phyloP scores from a whole-genome alignment of 2,797 vertebrate genomes.

The Gallinago solitaria region DNA sequence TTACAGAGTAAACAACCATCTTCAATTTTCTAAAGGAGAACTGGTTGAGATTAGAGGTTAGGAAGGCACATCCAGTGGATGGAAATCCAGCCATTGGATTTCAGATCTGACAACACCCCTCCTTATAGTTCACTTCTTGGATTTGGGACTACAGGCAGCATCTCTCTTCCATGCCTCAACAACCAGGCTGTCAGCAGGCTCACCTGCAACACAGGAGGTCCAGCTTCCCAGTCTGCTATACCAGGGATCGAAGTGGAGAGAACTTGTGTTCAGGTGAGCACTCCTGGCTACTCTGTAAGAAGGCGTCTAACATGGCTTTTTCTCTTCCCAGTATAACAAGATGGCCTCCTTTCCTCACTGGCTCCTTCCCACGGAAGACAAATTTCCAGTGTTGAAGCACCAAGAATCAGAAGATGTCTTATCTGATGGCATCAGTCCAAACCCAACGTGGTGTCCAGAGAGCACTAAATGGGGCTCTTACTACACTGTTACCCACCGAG shows the following conservation, averaged over 20 bases:
- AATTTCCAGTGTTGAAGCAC: neutral
- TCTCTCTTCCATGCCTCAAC: neutral
- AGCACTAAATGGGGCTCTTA: neutral
- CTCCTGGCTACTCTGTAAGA: neutral
- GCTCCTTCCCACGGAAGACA: neutral
- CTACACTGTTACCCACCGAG: neutral
- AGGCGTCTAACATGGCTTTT: neutral
- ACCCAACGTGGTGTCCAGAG: accelerated
- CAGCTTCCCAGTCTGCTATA: neutral
- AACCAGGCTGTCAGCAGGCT: neutral
- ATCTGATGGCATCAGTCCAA: neutral
- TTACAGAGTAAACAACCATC: neutral
- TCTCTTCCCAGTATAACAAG: neutral
- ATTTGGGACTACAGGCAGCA: neutral
- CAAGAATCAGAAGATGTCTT: neutral
- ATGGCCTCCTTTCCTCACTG: neutral
- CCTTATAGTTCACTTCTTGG: neutral
- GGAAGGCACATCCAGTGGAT: neutral
- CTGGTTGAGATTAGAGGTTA: neutral
- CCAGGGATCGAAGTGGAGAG: neutral
- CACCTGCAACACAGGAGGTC: neutral
- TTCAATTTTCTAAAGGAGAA: neutral
- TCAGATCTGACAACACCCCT: neutral
- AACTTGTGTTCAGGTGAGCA: neutral
- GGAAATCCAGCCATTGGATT: neutral